Conservation (phyloP, 2,113 vertebrate genomes). For the Psammodynastes pulverulentus region DNA sequence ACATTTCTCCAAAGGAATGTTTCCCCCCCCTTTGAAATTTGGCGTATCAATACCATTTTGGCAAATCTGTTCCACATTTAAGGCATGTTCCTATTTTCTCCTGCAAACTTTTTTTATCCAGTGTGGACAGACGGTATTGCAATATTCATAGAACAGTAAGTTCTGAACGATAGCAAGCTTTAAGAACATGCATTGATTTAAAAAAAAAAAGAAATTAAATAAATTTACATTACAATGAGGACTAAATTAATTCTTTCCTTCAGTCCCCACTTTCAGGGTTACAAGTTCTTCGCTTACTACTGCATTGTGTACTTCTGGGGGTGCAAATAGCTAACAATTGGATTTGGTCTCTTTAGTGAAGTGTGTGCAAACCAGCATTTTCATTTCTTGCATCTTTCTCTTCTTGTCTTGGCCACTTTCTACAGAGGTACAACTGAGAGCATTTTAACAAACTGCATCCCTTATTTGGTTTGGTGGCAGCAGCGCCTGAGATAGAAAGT, state of each 20-base stretch:
- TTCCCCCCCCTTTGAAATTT: not conserved
- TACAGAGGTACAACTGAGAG: too few species aligned
- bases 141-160: not conserved
- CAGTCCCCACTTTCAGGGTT: not conserved
- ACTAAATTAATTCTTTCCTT: not conserved
- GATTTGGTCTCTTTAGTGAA: too few species aligned
- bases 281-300: conserved; percentile 35
- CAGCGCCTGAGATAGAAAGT: too few species aligned
- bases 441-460: too few species aligned
- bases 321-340: too few species aligned
- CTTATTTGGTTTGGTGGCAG: too few species aligned
- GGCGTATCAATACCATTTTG: not conserved
- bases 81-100: not conserved
- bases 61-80: not conserved
- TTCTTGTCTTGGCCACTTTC: too few species aligned
- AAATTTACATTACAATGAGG: not conserved
- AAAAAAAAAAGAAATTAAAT: not conserved
- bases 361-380: too few species aligned
- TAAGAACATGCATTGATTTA: not conserved
- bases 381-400: too few species aligned
- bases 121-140: not conserved
- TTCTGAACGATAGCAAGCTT: not conserved
- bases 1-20: not conserved
- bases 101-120: not conserved
- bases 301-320: conserved; percentile 21